A percentile compares a stretch with the other conserved stretches of the same genome.
Conservation (phyloP, 2,888 invertebrate species). For the Meganola albula region DNA sequence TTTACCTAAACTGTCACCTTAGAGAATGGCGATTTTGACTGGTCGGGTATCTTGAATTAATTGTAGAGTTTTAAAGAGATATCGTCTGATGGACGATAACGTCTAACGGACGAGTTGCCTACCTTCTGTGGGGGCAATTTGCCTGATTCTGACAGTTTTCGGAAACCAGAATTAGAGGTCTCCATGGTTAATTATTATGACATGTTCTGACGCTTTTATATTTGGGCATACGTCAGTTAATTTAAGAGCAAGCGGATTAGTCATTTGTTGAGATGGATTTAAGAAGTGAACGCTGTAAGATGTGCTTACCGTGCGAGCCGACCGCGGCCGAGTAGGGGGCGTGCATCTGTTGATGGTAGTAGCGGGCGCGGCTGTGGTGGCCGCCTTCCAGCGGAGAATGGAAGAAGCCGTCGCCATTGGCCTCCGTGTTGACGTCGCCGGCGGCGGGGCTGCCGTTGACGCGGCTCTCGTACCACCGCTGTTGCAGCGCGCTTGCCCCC, state of each 20-base stretch:
- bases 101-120: slow-evolving; percentile 45
- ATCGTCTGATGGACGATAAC: slow-evolving; percentile 68
- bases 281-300: no score
- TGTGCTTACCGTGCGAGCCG: slow-evolving; percentile 72
- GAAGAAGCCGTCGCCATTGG: slow-evolving; percentile 76
- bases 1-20: slow-evolving; percentile 77
- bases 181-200: slow-evolving; percentile 52
- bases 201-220: slow-evolving; percentile 32
- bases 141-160: slow-evolving; percentile 56
- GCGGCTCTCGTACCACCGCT: slow-evolving; percentile 77
- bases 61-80: slow-evolving; percentile 68
- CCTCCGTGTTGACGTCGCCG: slow-evolving; percentile 67
- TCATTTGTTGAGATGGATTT: background rate
- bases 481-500: slow-evolving; percentile 66
- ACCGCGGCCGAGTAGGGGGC: slow-evolving; percentile 75
- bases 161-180: slow-evolving; percentile 41
- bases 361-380: slow-evolving; percentile 73
- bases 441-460: slow-evolving; percentile 74
- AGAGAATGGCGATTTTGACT: slow-evolving; percentile 75
- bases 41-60: slow-evolving; percentile 66
- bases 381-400: slow-evolving; percentile 75
- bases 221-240: slow-evolving; percentile 13
- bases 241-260: background rate
- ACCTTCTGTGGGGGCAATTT: slow-evolving; percentile 55
- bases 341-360: slow-evolving; percentile 79